Conservation (phyloP, 2,113 vertebrate species). For the Tichodroma muraria region DNA sequence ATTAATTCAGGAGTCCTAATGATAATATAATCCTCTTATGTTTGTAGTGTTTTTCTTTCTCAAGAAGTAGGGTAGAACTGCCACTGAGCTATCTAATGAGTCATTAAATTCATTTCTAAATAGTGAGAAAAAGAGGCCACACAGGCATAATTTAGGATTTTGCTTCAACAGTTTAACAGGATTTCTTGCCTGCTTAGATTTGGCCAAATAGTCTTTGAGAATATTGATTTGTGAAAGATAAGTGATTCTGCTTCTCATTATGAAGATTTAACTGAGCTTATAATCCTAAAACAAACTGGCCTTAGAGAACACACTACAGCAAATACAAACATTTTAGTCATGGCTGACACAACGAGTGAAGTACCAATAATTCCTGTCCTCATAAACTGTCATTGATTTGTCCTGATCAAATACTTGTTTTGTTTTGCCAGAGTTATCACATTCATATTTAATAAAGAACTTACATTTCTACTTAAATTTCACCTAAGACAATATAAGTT, state of each 20-base stretch:
- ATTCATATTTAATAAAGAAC: background rate
- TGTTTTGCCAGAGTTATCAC: background rate
- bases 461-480: background rate
- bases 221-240: background rate
- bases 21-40: conserved; percentile 12
- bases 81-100: background rate
- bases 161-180: background rate
- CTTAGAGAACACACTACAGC: background rate
- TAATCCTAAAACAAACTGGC: background rate
- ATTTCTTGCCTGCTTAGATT: background rate
- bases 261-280: background rate
- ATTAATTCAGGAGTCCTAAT: background rate
- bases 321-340: background rate
- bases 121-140: background rate
- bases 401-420: background rate
- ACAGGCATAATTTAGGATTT: background rate
- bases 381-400: background rate
- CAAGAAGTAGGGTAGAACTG: background rate
- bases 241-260: background rate
- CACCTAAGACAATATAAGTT: background rate
- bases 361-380: background rate
- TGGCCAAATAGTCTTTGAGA: background rate
- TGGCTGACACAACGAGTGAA: background rate
- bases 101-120: background rate
- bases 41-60: background rate